phyloP scores from a whole-genome alignment of 2,888 invertebrate species.

The Sinohyriopsis cumingii region DNA sequence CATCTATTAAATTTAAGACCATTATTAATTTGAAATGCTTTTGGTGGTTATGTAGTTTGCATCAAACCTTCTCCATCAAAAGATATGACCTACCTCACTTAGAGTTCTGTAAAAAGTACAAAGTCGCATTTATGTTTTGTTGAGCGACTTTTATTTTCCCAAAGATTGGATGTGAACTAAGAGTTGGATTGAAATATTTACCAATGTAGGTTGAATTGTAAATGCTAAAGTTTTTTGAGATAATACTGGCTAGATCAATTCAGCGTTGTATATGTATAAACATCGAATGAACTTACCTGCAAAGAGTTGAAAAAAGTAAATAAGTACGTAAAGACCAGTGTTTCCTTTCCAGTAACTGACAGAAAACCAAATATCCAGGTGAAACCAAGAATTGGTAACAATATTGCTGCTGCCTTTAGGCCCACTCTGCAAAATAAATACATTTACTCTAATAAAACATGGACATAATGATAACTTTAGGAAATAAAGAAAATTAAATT shows the following conservation, averaged over 20 bases:
- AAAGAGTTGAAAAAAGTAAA: slow-evolving; percentile 68
- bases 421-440: slow-evolving; percentile 58
- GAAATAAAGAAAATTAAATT: no score
- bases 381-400: slow-evolving; percentile 71
- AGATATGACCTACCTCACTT: not conserved
- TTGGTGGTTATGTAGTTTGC: no score
- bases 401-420: slow-evolving; percentile 70
- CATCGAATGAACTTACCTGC: slow-evolving; percentile 54
- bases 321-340: slow-evolving; percentile 68
- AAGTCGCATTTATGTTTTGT: not conserved
- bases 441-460: not conserved
- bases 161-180: no score
- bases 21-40: no score
- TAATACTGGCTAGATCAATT: no score
- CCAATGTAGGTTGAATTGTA: no score
- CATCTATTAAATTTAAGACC: no score
- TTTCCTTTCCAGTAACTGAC: slow-evolving; percentile 55
- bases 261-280: not conserved
- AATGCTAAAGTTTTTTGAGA: no score
- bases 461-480: not conserved
- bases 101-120: not conserved
- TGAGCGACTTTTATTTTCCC: not conserved
- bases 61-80: no score
- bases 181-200: no score
- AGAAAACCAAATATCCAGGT: slow-evolving; percentile 73